Base-by-base conservation (phyloP, 92 coral and sea anemone genomes). In the Zoanthus sansibaricus region DNA sequence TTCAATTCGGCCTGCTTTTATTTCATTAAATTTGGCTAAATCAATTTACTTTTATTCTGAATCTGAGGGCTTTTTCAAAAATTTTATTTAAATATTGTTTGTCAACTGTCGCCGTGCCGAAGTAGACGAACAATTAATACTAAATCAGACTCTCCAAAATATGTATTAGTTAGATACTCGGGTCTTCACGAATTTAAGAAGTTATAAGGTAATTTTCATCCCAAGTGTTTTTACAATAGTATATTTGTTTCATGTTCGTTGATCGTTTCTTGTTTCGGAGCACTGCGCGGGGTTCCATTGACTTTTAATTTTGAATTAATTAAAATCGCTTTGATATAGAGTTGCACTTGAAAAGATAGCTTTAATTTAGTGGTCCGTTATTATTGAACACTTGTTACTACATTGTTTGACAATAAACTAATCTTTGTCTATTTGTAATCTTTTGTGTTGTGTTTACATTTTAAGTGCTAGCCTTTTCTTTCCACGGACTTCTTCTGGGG, bases 401-500 rank as follows among this genome's bases (percentile, higher is more conserved):
- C 21, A 18, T 66, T 16, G 71, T 15, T 6, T 80, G 61, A 94
- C 98, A 94, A 94, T 93, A 67, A 82, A 69, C 84, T 90, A 91
- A 89, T 91, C 93, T 87, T 78, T 67, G 62, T 70, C 85, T 88
- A 93, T 89, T 93, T 93, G 90, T 90, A 55, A 80, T 75, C 83
- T 71, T 86, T 89, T 86, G 89, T 87, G 87, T 94, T 72, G 78
- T 93, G 92, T 94, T 93, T 91, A 79, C 76, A 79, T 73, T 68
- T 76, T 64, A 70, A 88, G 73, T 80, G 93, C 71, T 90, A 86
- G 74, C 75, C 87, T 87, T 90, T 90, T 76, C 84, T 68, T 16
- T 77, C 5, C 59, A 12, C 83, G 64, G 79, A 87, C 52, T 76
- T 82, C 77, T 15, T 51, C 80, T 30, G 16, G 86, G 56, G 31